phyloP scores from a whole-genome alignment of 1,140 invertebrate species.

The Nebria ingens region DNA sequence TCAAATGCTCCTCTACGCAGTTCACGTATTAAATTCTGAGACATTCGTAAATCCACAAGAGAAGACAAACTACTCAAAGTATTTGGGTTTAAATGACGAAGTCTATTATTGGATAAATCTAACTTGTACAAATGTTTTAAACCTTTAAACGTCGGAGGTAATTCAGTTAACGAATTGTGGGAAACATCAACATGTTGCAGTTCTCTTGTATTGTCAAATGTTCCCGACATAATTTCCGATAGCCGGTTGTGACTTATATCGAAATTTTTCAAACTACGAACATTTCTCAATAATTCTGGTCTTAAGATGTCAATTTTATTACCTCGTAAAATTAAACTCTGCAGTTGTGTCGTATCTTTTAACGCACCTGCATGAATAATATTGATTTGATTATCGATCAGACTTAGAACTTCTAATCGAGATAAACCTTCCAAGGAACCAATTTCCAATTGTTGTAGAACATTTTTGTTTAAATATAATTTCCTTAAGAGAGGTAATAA shows the following conservation, averaged over 20 bases:
- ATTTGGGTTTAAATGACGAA: conserved; percentile 56
- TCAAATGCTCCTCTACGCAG: conserved; percentile 60
- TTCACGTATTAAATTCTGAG: conserved; percentile 63
- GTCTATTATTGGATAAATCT: conserved; percentile 69
- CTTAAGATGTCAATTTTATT: conserved; percentile 64
- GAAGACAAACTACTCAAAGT: conserved; percentile 53
- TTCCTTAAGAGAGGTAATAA: conserved; percentile 58
- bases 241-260: conserved; percentile 71
- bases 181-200: conserved; percentile 66
- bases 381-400: conserved; percentile 63
- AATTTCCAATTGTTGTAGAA: conserved; percentile 56
- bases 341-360: conserved; percentile 47
- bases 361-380: conserved; percentile 56
- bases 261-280: conserved; percentile 49
- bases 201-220: conserved; percentile 53
- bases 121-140: conserved; percentile 56
- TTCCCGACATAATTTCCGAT: conserved; percentile 50
- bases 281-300: conserved; percentile 55
- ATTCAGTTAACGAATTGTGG: conserved; percentile 60
- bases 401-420: conserved; percentile 63
- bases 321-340: conserved; percentile 59
- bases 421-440: conserved; percentile 56
- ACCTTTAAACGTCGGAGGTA: conserved; percentile 58
- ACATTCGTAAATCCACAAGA: conserved; percentile 55
- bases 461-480: conserved; percentile 68